Percentiles rank a stretch among this genome's conserved stretches.
Evolutionary conservation across 1,140 invertebrate species (phyloP).

Genomic region (Yoshiicerus persimilis): DNA sequence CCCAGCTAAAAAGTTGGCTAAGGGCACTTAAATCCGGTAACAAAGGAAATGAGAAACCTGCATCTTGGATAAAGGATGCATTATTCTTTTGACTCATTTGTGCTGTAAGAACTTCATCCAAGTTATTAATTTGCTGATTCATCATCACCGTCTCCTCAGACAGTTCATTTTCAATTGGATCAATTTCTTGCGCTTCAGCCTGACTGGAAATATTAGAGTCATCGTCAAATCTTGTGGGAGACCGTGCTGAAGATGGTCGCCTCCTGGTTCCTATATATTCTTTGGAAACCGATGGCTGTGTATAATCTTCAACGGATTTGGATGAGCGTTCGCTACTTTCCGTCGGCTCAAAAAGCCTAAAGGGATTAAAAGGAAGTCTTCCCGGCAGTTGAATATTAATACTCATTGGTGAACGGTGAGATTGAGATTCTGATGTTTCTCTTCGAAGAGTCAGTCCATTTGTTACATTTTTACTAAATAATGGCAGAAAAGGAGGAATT

Average conservation of each 20-base stretch:
- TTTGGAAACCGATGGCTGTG: not conserved
- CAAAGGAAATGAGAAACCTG: slow-evolving; percentile 28
- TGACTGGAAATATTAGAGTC: not conserved
- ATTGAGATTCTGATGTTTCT: not conserved
- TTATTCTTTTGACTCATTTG: slow-evolving; percentile 32
- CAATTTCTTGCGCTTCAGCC: not conserved
- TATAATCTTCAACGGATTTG: not conserved
- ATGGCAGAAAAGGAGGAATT: not conserved
- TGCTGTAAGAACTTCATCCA: slow-evolving; percentile 26
- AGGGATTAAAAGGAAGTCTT: slow-evolving; percentile 35
- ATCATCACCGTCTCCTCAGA: slow-evolving; percentile 29
- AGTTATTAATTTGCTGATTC: slow-evolving; percentile 28
- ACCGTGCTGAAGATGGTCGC: not conserved
- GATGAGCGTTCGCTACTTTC: not conserved
- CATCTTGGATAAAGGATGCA: not conserved
- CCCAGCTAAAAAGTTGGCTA: slow-evolving; percentile 44
- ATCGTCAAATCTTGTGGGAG: not conserved
- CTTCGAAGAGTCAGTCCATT: not conserved
- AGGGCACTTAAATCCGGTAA: slow-evolving; percentile 43
- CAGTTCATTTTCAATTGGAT: slow-evolving; percentile 10
- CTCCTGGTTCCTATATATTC: not conserved
- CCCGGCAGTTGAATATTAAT: slow-evolving; percentile 37
- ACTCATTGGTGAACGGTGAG: not conserved
- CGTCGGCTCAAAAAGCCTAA: not conserved
- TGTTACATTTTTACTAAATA: not conserved